phyloP scores from a whole-genome alignment of 2,797 vertebrate genomes.

The Chrysocyon brachyurus region DNA sequence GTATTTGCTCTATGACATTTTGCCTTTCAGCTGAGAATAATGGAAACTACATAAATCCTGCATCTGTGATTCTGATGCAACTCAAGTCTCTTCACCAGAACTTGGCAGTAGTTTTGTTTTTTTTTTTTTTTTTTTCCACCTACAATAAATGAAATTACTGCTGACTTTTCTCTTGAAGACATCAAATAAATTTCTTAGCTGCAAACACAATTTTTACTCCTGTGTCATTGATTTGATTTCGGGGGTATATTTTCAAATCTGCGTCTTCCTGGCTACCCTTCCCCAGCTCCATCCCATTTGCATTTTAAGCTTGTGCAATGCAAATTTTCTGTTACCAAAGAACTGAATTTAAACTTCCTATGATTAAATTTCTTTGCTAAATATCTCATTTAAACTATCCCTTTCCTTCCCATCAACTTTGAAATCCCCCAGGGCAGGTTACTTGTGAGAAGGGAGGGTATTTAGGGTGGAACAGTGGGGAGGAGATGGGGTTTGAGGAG shows the following conservation, averaged over 20 bases:
- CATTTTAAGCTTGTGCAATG: not conserved
- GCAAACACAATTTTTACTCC: not conserved
- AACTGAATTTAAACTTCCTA: slow-evolving; percentile 1
- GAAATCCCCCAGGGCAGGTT: not conserved
- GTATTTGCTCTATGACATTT: not conserved
- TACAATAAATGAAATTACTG: not conserved
- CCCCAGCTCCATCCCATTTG: not conserved
- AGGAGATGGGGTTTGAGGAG: not conserved
- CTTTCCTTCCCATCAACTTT: not conserved
- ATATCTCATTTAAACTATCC: not conserved
- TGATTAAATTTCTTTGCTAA: not conserved
- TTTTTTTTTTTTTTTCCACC: not conserved
- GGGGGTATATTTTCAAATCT: not conserved
- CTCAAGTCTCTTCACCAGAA: not conserved
- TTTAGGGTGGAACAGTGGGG: not conserved
- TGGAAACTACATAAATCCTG: not conserved
- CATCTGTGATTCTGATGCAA: not conserved
- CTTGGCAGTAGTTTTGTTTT: not conserved
- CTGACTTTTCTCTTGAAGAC: not conserved
- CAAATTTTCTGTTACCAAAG: not conserved
- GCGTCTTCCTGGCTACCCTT: not conserved
- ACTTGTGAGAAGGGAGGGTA: not conserved
- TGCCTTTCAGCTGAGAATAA: not conserved
- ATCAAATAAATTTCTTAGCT: not conserved
- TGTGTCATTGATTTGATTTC: not conserved